phyloP scores from a whole-genome alignment of 2,888 invertebrate genomes.

The Limulus polyphemus region DNA sequence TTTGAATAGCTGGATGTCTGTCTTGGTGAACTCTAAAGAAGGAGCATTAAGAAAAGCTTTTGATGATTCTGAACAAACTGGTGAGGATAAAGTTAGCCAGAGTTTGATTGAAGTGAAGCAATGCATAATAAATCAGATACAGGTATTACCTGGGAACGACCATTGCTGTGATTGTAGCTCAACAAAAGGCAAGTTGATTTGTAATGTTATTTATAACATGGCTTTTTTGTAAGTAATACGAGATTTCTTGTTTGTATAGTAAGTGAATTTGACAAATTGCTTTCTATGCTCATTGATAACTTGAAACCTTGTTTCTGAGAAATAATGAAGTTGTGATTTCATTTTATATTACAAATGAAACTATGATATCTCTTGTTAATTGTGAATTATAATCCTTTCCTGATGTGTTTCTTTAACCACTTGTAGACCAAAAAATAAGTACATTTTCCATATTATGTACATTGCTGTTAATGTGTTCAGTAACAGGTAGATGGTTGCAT shows the following conservation, averaged over 20 bases:
- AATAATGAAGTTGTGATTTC: too few relatives aligned
- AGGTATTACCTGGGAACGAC: constrained; percentile 83
- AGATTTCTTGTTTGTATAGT: too few relatives aligned
- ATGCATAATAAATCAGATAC: constrained; percentile 70
- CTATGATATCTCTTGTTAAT: too few relatives aligned
- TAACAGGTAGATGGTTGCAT: too few relatives aligned
- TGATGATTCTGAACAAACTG: constrained; percentile 45
- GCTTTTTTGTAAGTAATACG: not conserved
- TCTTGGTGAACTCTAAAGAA: constrained; percentile 90
- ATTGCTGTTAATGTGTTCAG: too few relatives aligned
- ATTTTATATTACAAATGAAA: too few relatives aligned
- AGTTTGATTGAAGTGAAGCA: constrained; percentile 78
- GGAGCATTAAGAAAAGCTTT: constrained; percentile 82
- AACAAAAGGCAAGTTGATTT: constrained; percentile 54
- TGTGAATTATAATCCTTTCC: too few relatives aligned
- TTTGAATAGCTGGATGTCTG: constrained; percentile 64
- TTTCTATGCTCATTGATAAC: not conserved
- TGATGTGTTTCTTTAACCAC: too few relatives aligned
- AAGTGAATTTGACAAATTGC: too few relatives aligned
- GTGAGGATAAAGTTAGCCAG: constrained; percentile 48
- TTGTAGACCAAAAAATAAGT: too few relatives aligned
- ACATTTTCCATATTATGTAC: too few relatives aligned
- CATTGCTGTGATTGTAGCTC: constrained; percentile 90
- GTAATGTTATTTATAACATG: constrained; percentile 3
- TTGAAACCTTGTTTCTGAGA: too few relatives aligned